These are phyloP conservation scores for Mayetiola destructor DNA, from an alignment of 2,888 invertebrate genomes.

Conservation along the genomic window DNA sequence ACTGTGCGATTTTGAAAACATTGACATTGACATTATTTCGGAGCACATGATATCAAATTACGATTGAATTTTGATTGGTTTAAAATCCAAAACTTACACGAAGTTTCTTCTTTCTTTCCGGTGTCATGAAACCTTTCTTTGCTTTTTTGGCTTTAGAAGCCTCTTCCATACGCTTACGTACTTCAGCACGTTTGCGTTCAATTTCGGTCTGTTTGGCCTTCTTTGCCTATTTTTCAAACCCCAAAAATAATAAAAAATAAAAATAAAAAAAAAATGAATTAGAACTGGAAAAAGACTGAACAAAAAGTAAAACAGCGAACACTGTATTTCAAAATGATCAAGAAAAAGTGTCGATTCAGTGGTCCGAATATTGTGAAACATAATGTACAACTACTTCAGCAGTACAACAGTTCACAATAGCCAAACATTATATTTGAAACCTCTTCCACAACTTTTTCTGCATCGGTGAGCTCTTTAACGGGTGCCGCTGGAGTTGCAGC, in stretches of 20 bases:
- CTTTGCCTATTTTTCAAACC: slow-evolving; percentile 55
- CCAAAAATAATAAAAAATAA: not conserved
- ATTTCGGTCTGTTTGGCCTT: slow-evolving; percentile 96
- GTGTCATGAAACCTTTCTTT: slow-evolving; percentile 99
- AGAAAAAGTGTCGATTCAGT: too few relatives aligned
- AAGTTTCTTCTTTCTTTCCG: slow-evolving; percentile 99
- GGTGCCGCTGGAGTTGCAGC: slow-evolving; percentile 17
- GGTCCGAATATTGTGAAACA: too few relatives aligned
- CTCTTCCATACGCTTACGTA: slow-evolving; percentile 96
- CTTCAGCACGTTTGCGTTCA: slow-evolving; percentile 97
- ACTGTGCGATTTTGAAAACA: too few relatives aligned
- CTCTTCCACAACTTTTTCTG: not conserved
- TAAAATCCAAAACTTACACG: slow-evolving; percentile 86
- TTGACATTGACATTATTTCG: too few relatives aligned
- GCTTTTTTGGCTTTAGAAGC: slow-evolving; percentile 97
- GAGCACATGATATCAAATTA: too few relatives aligned
- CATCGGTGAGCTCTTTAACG: too few relatives aligned
- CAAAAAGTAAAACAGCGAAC: not conserved
- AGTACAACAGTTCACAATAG: too few relatives aligned
- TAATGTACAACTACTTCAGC: too few relatives aligned
- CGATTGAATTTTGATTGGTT: too few relatives aligned
- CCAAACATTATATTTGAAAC: too few relatives aligned
- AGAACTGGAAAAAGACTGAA: not conserved
- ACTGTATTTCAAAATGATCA: not conserved
- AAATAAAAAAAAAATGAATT: not conserved